Evolutionary conservation across 2,113 vertebrate genomes (phyloP), one percentile per base, ranked within the genome.

Genomic region (Oryzias melastigma): DNA sequence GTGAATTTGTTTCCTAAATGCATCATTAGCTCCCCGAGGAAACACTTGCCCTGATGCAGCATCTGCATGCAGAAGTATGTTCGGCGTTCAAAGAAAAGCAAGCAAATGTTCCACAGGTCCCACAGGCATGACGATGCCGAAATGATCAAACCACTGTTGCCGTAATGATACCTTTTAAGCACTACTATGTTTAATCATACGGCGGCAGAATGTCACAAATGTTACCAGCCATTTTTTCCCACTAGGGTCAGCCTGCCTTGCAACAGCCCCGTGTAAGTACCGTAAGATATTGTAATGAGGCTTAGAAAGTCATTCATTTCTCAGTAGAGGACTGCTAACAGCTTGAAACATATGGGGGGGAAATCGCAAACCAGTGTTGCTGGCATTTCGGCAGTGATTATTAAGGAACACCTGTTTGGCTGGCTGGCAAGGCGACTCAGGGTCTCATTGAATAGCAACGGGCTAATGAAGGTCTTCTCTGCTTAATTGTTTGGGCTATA

Each of bases 381-480:
- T 91, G 91, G 87, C 90, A 91, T 78, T 89, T 89, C 75, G 73
- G 83, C 81, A 55, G 76, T 77, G 80, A 90, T 90, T 91, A 91
- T 91, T 90, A 85, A 89, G 80, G 82, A 91, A 92, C 91, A 93
- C 90, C 90, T 93, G 91, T 91, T 91, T 89, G 76, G 77, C 82
- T 87, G 76, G 83, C 87, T 89, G 84, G 87, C 86, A 85, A 83
- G 84, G 87, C 69, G 55, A 88, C 84, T 81, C 78, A 19, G 78
- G 89, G 87, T 91, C 88, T 80, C 56, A 80, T 81, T 82, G 78
- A 89, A 91, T 86, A 85, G 86, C 82, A 89, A 87, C 73, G 66
- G 88, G 90, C 85, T 92, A 93, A 91, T 93, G 87, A 92, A 91
- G 90, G 91, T 88, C 86, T 87, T 73, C 72, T 86, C 81, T 77